These are phyloP conservation scores for Theodoxus fluviatilis DNA, from an alignment of 2,888 invertebrate species.

Conservation along the genomic window DNA sequence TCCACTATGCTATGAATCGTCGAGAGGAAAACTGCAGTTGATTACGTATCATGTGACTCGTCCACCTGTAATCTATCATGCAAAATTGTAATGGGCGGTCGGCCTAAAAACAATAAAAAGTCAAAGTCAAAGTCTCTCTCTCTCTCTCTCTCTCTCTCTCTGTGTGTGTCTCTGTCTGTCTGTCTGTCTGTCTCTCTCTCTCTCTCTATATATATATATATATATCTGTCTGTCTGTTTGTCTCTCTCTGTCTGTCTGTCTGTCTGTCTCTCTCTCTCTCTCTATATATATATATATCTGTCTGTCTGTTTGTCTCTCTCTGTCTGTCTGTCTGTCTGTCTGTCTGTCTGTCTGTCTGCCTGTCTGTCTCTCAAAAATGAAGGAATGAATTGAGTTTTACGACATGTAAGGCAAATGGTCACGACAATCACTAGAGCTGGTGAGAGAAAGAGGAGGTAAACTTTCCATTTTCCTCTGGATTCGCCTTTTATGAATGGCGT, in stretches of 20 bases:
- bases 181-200: slow-evolving; percentile 4
- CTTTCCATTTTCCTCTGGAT: too few relatives aligned
- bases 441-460: too few relatives aligned
- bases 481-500: too few relatives aligned
- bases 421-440: too few relatives aligned
- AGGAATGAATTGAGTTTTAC: too few relatives aligned
- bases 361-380: slow-evolving; percentile 10
- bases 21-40: too few relatives aligned
- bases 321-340: background rate
- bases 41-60: too few relatives aligned
- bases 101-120: too few relatives aligned
- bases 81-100: too few relatives aligned
- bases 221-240: background rate
- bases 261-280: background rate
- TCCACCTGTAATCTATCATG: too few relatives aligned
- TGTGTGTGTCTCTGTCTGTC: background rate
- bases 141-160: background rate
- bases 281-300: background rate
- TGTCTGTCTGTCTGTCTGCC: slow-evolving; percentile 16
- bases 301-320: background rate
- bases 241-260: background rate
- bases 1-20: too few relatives aligned
- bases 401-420: too few relatives aligned
- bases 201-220: background rate
- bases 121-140: background rate